A percentile compares a stretch with the other conserved stretches of the same genome.
Conservation (phyloP, 2,113 vertebrate genomes). For the Apistogramma diplotaenia region DNA sequence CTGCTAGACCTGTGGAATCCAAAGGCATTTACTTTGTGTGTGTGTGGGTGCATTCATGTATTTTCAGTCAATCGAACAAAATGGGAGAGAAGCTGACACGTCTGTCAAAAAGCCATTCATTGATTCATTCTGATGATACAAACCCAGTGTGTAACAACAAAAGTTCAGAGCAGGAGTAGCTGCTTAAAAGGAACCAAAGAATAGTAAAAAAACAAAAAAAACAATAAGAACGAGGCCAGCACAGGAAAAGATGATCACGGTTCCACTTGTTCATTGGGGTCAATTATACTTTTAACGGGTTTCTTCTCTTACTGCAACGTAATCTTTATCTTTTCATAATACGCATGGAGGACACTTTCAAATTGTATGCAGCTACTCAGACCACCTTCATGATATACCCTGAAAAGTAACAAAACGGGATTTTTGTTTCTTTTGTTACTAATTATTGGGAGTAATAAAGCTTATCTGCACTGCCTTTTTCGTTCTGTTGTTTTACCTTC, state of each 20-base stretch:
- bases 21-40: not conserved
- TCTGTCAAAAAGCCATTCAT: not conserved
- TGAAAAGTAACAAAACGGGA: not conserved
- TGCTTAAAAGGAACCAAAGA: not conserved
- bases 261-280: not conserved
- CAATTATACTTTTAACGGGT: no score
- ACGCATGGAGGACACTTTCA: not conserved
- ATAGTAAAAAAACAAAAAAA: not conserved
- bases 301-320: not conserved
- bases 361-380: not conserved
- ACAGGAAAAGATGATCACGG: not conserved
- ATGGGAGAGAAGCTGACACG: not conserved
- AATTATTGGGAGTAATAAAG: not conserved
- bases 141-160: not conserved
- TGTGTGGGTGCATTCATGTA: not conserved
- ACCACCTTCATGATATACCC: accelerated
- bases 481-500: not conserved
- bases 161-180: not conserved
- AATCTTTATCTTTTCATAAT: not conserved
- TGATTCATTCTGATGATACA: not conserved
- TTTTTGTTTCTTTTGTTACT: not conserved
- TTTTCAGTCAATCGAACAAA: not conserved
- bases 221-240: not conserved
- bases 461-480: not conserved
- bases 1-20: not conserved